phyloP scores from a whole-genome alignment of 2,113 vertebrate species.

The Poeciliopsis turrubarensis region DNA sequence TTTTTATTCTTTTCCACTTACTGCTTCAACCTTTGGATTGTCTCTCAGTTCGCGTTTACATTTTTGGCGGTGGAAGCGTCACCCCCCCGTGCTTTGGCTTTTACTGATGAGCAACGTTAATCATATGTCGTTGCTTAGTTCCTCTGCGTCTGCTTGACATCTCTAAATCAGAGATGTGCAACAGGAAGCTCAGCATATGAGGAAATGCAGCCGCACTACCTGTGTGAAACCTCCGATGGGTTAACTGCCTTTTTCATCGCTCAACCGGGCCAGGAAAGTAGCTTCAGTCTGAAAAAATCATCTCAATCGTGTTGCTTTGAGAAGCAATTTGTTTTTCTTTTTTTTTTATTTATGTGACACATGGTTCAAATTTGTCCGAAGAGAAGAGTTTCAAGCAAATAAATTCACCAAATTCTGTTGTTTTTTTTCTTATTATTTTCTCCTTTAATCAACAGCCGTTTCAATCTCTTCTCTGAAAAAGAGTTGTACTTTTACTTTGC shows the following conservation, averaged over 20 bases:
- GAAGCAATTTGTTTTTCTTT: too few species aligned
- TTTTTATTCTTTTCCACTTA: not conserved
- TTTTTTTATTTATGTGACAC: not conserved
- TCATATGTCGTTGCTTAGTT: not conserved
- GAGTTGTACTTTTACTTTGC: not conserved
- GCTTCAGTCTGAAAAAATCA: constrained; percentile 13
- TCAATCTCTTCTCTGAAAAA: not conserved
- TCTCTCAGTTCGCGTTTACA: not conserved
- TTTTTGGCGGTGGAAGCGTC: not conserved
- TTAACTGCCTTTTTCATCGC: constrained; percentile 2
- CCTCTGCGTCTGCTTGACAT: not conserved
- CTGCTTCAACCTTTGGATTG: not conserved
- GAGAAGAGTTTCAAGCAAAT: not conserved
- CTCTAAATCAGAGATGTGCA: constrained; percentile 15
- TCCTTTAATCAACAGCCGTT: not conserved
- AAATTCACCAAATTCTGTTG: not conserved
- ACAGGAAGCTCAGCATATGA: constrained; percentile 22
- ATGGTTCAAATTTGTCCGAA: not conserved
- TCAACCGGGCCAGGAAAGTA: not conserved
- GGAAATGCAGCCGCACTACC: not conserved
- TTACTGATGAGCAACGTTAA: not conserved
- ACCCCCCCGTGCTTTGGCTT: not conserved
- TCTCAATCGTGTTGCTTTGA: not conserved
- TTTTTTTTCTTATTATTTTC: not conserved
- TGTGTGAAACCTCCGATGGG: not conserved